Percentiles rank a stretch among this genome's conserved stretches.
Conservation (phyloP, 2,888 invertebrate species). For the Graphium colonna region DNA sequence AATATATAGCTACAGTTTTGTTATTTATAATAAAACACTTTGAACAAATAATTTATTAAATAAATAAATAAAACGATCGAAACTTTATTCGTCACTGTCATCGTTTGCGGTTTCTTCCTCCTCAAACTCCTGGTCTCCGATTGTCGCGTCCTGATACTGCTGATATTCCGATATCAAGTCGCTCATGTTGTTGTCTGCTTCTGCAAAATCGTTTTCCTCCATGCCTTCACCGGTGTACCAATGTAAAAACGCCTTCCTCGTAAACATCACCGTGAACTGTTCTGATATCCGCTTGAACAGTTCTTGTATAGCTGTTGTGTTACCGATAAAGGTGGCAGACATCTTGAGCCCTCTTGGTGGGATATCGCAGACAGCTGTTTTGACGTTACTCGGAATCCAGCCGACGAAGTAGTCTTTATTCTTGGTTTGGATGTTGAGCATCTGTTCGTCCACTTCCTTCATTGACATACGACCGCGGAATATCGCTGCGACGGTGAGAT, state of each 20-base stretch:
- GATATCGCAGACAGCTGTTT: slow-evolving; percentile 90
- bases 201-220: slow-evolving; percentile 97
- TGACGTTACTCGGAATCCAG: slow-evolving; percentile 90
- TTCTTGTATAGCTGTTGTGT: slow-evolving; percentile 92
- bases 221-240: slow-evolving; percentile 98
- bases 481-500: slow-evolving; percentile 93
- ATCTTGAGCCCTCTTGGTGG: slow-evolving; percentile 87
- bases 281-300: slow-evolving; percentile 92
- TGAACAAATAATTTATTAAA: slow-evolving; percentile 11
- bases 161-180: slow-evolving; percentile 94
- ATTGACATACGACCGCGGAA: slow-evolving; percentile 95
- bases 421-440: slow-evolving; percentile 85
- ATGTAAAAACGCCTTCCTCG: slow-evolving; percentile 96
- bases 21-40: not conserved
- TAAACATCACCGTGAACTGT: slow-evolving; percentile 94
- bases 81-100: not conserved
- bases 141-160: slow-evolving; percentile 94
- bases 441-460: slow-evolving; percentile 93
- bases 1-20: not conserved
- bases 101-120: slow-evolving; percentile 50
- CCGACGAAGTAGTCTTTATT: slow-evolving; percentile 89
- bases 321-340: slow-evolving; percentile 93
- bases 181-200: slow-evolving; percentile 96
- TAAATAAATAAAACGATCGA: not conserved
- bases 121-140: slow-evolving; percentile 92